A percentile compares a stretch with the other conserved stretches of the same genome.
These are phyloP conservation scores for Pongo pygmaeus DNA, from an alignment of 2,113 vertebrate species.

Conservation along the genomic window DNA sequence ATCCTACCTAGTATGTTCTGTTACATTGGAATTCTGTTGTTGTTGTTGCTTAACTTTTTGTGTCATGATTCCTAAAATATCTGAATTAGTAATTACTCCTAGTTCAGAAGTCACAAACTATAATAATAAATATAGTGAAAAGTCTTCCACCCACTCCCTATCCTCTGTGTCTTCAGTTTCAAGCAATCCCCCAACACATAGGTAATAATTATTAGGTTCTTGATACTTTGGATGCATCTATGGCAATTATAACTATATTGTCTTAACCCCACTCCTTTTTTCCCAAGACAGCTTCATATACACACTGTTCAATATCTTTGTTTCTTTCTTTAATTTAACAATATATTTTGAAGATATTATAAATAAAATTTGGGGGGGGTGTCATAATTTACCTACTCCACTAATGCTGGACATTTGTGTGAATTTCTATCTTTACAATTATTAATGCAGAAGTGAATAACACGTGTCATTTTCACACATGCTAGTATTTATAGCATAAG, in stretches of 20 bases:
- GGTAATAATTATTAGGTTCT: not conserved
- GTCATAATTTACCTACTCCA: not conserved
- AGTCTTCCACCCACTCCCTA: not conserved
- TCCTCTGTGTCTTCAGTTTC: not conserved
- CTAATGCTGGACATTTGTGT: not conserved
- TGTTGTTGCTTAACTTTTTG: not conserved
- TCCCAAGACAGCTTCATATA: not conserved
- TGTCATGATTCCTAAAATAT: not conserved
- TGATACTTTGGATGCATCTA: not conserved
- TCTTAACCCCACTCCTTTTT: not conserved
- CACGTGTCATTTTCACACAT: not conserved
- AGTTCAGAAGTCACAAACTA: not conserved
- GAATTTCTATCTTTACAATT: not conserved
- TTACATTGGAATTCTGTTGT: not conserved
- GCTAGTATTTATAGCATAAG: not conserved
- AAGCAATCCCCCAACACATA: not conserved
- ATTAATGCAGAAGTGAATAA: not conserved
- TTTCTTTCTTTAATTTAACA: not conserved
- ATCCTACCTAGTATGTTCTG: too few species aligned
- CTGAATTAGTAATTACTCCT: not conserved
- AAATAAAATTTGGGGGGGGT: not conserved
- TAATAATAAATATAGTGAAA: not conserved
- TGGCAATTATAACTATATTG: not conserved
- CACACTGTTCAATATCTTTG: rapidly evolving
- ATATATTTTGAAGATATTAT: not conserved